A percentile compares a stretch with the other conserved stretches of the same genome.
phyloP scores from a whole-genome alignment of 2,888 invertebrate species.

The Phragmatobia fuliginosa region DNA sequence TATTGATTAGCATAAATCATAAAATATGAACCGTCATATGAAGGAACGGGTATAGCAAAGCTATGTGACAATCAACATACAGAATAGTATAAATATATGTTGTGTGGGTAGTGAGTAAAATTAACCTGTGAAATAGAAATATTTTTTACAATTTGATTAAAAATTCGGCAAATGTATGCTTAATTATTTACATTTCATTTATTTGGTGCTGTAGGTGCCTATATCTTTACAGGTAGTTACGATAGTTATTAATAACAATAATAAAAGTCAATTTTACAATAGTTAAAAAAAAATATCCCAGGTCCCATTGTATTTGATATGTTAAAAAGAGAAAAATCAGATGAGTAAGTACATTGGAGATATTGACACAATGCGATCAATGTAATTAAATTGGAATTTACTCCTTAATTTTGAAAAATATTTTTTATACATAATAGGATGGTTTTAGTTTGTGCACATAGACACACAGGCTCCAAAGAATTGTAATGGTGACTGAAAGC shows the following conservation, averaged over 20 bases:
- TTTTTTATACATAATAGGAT: neutral
- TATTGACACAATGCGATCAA: neutral
- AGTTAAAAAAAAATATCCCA: neutral
- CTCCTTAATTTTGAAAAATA: neutral
- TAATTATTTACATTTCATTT: neutral
- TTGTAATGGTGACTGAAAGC: slow-evolving; percentile 35
- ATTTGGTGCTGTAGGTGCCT: neutral
- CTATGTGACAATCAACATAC: slow-evolving; percentile 24
- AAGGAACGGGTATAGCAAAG: slow-evolving; percentile 41
- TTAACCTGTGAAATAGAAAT: neutral
- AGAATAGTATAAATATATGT: slow-evolving; percentile 9
- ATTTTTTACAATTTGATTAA: neutral
- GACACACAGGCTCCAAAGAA: slow-evolving; percentile 15
- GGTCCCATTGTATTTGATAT: neutral
- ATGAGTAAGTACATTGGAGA: neutral
- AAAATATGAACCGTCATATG: slow-evolving; percentile 1
- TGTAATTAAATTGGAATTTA: neutral
- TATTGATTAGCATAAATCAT: neutral
- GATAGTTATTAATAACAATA: neutral
- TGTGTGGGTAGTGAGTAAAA: slow-evolving; percentile 5
- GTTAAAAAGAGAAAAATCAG: neutral
- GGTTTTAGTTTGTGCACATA: neutral
- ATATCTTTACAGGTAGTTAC: neutral
- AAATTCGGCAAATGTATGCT: neutral
- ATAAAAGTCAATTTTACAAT: neutral